Evolutionary conservation across 2,888 invertebrate genomes (phyloP).

Genomic region (Nipponacmea schrenckii): DNA sequence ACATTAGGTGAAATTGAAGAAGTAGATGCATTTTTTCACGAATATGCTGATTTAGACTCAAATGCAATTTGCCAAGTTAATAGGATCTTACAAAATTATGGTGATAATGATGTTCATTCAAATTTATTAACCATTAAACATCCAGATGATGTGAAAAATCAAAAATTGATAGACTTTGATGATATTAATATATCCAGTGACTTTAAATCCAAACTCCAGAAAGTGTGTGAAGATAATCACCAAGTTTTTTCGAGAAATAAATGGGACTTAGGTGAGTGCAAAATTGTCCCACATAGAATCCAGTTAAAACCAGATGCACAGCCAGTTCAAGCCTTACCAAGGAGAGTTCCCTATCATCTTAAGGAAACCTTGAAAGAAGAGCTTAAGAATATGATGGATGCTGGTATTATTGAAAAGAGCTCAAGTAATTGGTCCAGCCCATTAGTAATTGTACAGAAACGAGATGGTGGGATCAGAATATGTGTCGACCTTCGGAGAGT

Average conservation of each 20-base stretch:
- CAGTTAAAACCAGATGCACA: background rate
- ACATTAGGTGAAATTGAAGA: background rate
- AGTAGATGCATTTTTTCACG: background rate
- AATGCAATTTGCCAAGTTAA: background rate
- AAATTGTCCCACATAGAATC: background rate
- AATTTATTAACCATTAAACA: background rate
- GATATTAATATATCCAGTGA: background rate
- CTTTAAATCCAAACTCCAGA: background rate
- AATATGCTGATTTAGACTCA: background rate
- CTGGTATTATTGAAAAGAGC: background rate
- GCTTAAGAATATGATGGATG: background rate
- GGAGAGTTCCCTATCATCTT: background rate
- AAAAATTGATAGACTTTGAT: background rate
- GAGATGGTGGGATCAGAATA: background rate
- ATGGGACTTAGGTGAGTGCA: background rate
- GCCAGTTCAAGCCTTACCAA: background rate
- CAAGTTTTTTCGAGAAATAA: background rate
- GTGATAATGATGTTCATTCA: background rate
- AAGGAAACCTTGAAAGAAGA: background rate
- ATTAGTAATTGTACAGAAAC: background rate
- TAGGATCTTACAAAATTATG: background rate
- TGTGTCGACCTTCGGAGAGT: background rate
- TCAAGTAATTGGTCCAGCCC: conserved; percentile 2
- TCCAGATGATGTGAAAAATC: background rate
- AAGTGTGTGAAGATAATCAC: background rate